Base-by-base conservation (phyloP, 2,113 vertebrate genomes). In the Opisthocomus hoazin region DNA sequence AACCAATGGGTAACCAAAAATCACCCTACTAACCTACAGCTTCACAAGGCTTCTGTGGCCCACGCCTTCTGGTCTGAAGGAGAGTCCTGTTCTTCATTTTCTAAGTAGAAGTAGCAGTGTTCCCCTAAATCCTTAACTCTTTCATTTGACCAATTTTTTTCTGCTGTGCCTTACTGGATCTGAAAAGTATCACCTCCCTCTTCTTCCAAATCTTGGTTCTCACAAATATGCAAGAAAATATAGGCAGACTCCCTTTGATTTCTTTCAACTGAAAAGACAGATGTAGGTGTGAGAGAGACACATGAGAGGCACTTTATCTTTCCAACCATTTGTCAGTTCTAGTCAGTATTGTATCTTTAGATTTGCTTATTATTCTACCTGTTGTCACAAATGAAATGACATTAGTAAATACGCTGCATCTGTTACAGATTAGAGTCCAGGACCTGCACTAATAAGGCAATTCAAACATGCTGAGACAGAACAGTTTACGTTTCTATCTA, bases 171-270 rank as follows among this genome's bases (percentile, higher is more conserved):
- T 53, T 54, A 36, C 9, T 41, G 37, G 30, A 87, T 70, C 58
- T 81, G 26, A 60, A 51, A 71, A 43, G 30, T 12, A 69, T n/a
- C 11, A 84, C 11, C 29, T 65, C 41, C 34, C 24, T 48, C 75
- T 75, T 70, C 45, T 95, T 34, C 34, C 27, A 58, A 20, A 66
- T 8, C 48, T 30, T 61, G 30, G 34, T 21, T 91, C 29, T 88
- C 82, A 86, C 80, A 92, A 87, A 93, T 36, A 89, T 3, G 41
- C 7, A 22, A 93, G 60, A 95, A 95, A 94, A 84, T 75, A 96
- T 87, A 74, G 46, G 54, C 57, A 92, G 73, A 32, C 18, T 89
- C 61, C 61, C 24, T 89, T 89, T 10, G 36, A 82, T 83, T 91
- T 79, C 74, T 73, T 79, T 87, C 64, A 78, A 4, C 36, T 78